These are phyloP conservation scores for Lasioglossum oenotherae DNA, from an alignment of 2,888 invertebrate species.

Conservation along the genomic window DNA sequence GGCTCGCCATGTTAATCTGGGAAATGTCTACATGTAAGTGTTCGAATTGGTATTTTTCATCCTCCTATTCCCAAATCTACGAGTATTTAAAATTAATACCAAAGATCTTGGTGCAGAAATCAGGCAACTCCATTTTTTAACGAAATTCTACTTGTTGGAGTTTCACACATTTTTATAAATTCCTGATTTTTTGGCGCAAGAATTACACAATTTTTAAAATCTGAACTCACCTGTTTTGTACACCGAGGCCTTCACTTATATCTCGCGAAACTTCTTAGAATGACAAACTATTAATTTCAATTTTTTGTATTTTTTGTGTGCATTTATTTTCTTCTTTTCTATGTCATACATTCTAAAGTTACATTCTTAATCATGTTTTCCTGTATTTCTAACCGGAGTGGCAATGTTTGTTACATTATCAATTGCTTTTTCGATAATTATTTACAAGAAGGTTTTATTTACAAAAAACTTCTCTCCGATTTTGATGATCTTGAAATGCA, in stretches of 20 bases:
- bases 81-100: background rate
- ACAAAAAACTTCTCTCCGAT: no score
- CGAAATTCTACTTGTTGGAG: background rate
- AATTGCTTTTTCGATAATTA: background rate
- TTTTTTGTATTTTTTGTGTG: background rate
- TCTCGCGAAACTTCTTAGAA: no score
- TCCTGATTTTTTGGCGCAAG: no score
- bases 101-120: background rate
- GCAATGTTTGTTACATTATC: background rate
- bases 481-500: no score
- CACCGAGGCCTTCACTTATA: no score
- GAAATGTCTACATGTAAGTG: conserved; percentile 79
- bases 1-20: conserved; percentile 78
- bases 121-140: background rate
- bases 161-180: no score
- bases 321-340: background rate
- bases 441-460: no score
- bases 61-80: background rate
- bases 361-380: background rate
- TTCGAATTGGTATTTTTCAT: background rate
- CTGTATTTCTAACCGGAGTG: background rate
- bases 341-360: background rate
- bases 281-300: background rate
- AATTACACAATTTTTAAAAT: no score
- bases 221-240: no score